These are phyloP conservation scores for Theocolax elegans DNA, from an alignment of 1,140 invertebrate genomes.

Conservation along the genomic window DNA sequence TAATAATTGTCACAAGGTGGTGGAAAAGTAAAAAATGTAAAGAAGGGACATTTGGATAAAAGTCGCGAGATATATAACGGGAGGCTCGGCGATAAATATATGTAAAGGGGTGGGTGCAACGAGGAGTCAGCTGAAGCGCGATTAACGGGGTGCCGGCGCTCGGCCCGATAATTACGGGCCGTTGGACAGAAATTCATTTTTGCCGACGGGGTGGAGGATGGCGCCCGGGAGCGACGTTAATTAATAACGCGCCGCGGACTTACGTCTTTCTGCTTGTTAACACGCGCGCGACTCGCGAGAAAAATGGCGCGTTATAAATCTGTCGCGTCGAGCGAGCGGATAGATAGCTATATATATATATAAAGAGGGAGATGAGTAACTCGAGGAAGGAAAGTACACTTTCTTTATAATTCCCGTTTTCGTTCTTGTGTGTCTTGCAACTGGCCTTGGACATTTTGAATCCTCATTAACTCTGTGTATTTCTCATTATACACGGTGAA, in stretches of 20 bases:
- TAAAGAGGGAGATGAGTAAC: too few species aligned
- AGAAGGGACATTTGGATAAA: conserved; percentile 18
- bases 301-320: conserved; percentile 42
- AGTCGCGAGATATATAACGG: background rate
- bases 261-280: conserved; percentile 36
- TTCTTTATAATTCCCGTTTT: background rate
- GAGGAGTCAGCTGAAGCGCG: conserved; percentile 29
- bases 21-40: too few species aligned
- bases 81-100: conserved; percentile 23
- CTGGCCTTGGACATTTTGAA: background rate
- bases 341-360: too few species aligned
- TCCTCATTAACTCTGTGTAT: conserved; percentile 11
- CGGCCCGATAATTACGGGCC: conserved; percentile 39
- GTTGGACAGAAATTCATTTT: conserved; percentile 41
- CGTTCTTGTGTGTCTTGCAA: too few species aligned
- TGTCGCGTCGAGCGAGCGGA: too few species aligned
- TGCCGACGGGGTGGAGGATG: conserved; percentile 2
- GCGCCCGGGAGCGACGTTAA: conserved; percentile 41
- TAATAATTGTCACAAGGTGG: too few species aligned
- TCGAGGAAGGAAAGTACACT: background rate
- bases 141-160: conserved; percentile 10
- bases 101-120: background rate
- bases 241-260: conserved; percentile 39
- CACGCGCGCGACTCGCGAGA: conserved; percentile 21
- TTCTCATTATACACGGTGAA: background rate